Evolutionary conservation across 2,888 invertebrate species (phyloP).

Genomic region (Eilema caniola): DNA sequence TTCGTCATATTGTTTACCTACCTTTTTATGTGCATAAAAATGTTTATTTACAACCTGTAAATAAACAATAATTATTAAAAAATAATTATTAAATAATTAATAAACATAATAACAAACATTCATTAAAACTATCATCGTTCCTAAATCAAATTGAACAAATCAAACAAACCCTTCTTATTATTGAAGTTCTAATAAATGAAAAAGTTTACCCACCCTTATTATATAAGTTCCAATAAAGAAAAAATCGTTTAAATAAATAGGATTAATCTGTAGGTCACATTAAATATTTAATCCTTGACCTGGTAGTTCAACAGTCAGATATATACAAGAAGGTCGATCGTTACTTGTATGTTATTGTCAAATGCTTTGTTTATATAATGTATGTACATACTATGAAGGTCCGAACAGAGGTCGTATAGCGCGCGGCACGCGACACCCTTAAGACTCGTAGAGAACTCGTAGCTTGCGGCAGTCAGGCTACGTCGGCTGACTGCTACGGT

Average conservation of each 20-base stretch:
- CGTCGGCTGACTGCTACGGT: slow-evolving; percentile 66
- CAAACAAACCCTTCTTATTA: not conserved
- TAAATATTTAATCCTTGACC: slow-evolving; percentile 47
- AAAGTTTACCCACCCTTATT: not conserved
- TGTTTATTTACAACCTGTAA: too few species aligned
- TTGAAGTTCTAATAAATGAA: not conserved
- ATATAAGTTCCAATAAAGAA: slow-evolving; percentile 8
- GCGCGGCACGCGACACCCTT: slow-evolving; percentile 47
- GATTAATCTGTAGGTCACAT: slow-evolving; percentile 27
- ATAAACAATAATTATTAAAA: too few species aligned
- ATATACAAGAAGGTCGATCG: slow-evolving; percentile 61
- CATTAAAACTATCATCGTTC: not conserved
- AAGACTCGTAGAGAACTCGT: slow-evolving; percentile 57
- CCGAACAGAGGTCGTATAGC: slow-evolving; percentile 53
- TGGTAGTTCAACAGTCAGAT: slow-evolving; percentile 43
- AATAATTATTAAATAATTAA: too few species aligned
- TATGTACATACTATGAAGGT: slow-evolving; percentile 65
- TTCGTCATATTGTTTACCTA: too few species aligned
- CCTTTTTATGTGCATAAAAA: too few species aligned
- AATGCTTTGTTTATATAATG: slow-evolving; percentile 82
- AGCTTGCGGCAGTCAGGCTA: slow-evolving; percentile 83
- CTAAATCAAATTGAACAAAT: not conserved
- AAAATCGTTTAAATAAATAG: slow-evolving; percentile 24
- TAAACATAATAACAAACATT: too few species aligned
- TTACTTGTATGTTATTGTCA: slow-evolving; percentile 69